Conservation (phyloP, 2,888 invertebrate genomes). For the Caenorhabditis doughertyi region DNA sequence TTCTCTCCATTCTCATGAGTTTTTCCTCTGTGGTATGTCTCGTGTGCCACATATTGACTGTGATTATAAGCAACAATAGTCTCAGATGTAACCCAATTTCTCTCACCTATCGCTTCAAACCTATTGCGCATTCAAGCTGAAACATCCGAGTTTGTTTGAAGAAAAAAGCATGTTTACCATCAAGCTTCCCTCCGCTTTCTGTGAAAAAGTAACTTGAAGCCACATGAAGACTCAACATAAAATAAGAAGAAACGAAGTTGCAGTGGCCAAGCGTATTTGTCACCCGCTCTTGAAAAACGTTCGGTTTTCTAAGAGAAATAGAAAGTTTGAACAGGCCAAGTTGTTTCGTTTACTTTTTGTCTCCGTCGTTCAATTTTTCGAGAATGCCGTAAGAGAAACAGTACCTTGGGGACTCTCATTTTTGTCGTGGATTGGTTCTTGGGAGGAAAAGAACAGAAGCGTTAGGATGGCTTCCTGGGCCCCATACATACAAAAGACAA, state of each 20-base stretch:
- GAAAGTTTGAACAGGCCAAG: background rate
- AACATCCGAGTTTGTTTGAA: conserved; percentile 47
- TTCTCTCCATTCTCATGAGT: background rate
- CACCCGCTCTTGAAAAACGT: conserved; percentile 22
- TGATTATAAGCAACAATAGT: background rate
- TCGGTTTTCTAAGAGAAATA: background rate
- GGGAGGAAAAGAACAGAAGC: conserved; percentile 33
- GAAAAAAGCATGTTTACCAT: conserved; percentile 50
- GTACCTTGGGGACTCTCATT: conserved; percentile 26
- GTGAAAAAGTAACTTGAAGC: conserved; percentile 45
- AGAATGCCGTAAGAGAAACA: background rate
- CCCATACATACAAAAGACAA: conserved; percentile 61
- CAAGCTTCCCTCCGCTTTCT: conserved; percentile 32
- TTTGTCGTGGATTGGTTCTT: background rate
- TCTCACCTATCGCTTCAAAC: conserved; percentile 1
- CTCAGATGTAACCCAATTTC: background rate
- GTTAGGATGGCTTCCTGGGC: conserved; percentile 33
- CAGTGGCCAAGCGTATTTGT: conserved; percentile 27
- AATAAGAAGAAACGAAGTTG: conserved; percentile 14
- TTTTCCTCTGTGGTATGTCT: background rate
- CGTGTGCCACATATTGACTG: background rate
- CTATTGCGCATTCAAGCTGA: conserved; percentile 9
- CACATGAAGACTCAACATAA: conserved; percentile 9
- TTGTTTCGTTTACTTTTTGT: background rate
- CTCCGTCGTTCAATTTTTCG: background rate